These are phyloP conservation scores for Seriola dumerili DNA, from an alignment of 2,113 vertebrate species.

Conservation along the genomic window DNA sequence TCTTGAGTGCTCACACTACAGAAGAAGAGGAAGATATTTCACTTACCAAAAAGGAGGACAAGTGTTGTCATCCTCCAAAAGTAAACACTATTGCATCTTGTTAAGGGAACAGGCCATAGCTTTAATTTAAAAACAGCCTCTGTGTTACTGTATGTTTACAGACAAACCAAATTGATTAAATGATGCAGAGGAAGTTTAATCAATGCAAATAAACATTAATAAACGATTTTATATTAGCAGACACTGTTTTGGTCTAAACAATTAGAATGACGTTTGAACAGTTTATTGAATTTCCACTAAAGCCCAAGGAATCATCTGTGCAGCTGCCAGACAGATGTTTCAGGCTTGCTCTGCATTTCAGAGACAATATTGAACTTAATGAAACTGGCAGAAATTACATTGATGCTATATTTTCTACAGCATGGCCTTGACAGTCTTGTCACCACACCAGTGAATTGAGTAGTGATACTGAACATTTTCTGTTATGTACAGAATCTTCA, in stretches of 20 bases:
- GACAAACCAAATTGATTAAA: neutral
- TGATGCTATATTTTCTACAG: neutral
- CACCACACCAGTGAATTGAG: neutral
- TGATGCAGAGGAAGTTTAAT: conserved; percentile 9
- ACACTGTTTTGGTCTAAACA: neutral
- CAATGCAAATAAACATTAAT: conserved; percentile 12
- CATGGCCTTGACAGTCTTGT: conserved; percentile 8
- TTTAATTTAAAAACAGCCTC: conserved; percentile 31
- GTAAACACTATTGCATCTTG: neutral
- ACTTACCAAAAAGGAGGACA: neutral
- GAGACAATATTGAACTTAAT: neutral
- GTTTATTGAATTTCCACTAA: conserved; percentile 13
- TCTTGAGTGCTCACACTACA: neutral
- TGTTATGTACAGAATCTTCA: neutral
- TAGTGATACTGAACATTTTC: neutral
- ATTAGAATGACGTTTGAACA: neutral
- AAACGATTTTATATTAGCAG: neutral
- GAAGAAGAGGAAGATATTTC: neutral
- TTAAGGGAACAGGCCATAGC: neutral
- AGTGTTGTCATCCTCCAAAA: neutral
- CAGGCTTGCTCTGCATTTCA: conserved; percentile 4
- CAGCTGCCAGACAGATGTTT: neutral
- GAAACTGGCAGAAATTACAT: conserved; percentile 26
- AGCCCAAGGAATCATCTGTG: neutral
- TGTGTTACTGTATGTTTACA: neutral